A percentile compares a stretch with the other conserved stretches of the same genome.
Conservation (phyloP, 2,113 vertebrate genomes). For the Aramus guarauna region DNA sequence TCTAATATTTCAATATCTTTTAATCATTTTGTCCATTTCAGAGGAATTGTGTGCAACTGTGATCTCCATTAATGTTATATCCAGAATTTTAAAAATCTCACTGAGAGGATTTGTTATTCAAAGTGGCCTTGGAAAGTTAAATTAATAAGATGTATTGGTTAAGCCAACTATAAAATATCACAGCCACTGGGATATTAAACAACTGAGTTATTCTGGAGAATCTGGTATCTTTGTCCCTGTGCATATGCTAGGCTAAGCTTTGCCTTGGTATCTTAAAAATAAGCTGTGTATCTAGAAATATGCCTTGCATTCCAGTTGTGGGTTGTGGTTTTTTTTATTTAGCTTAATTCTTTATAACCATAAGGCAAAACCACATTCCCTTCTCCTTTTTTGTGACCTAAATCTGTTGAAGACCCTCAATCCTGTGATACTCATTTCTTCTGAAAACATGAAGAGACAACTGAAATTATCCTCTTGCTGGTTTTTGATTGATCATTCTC, state of each 20-base stretch:
- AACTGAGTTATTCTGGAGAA: background rate
- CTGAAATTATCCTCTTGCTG: background rate
- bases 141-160: background rate
- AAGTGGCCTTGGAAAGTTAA: background rate
- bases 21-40: background rate
- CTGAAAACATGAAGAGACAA: background rate
- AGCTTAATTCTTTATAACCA: background rate
- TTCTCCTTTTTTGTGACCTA: background rate
- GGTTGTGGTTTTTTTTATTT: too few species aligned
- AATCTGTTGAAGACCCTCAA: background rate
- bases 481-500: background rate
- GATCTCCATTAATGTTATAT: background rate
- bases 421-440: background rate
- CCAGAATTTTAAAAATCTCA: background rate
- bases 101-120: background rate
- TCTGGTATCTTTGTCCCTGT: background rate
- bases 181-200: background rate
- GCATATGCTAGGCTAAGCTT: background rate
- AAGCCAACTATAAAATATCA: background rate
- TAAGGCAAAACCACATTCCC: background rate
- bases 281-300: background rate
- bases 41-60: background rate
- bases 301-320: background rate
- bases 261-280: background rate
- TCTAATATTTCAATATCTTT: background rate